These are phyloP conservation scores for Anas acuta DNA, from an alignment of 2,797 vertebrate genomes.

Conservation along the genomic window DNA sequence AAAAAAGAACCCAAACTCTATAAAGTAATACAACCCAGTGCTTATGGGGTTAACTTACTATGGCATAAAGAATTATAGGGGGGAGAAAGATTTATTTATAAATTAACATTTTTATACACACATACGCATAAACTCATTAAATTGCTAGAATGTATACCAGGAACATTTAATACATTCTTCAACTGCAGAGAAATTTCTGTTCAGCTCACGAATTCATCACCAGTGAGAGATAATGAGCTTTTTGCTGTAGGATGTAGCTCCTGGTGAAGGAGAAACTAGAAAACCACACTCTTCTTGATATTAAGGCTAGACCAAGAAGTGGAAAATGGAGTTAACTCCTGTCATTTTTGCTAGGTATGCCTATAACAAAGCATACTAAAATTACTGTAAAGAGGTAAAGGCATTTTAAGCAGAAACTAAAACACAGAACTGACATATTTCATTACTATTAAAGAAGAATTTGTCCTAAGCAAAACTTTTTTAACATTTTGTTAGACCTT, in stretches of 20 bases:
- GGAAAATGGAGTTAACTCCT: neutral
- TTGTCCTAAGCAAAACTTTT: neutral
- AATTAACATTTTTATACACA: conserved; percentile 24
- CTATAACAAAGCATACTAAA: neutral
- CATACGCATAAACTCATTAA: conserved; percentile 21
- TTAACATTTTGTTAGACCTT: neutral
- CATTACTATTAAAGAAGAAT: neutral
- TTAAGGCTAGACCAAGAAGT: neutral
- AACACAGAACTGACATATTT: neutral
- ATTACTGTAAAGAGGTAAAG: neutral
- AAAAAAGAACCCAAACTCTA: neutral
- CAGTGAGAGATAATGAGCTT: conserved; percentile 27
- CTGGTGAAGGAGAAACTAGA: neutral
- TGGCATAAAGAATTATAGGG: neutral
- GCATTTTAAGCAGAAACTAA: neutral
- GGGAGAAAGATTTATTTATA: conserved; percentile 29
- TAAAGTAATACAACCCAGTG: neutral
- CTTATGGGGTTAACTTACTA: conserved; percentile 3
- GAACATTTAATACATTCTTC: conserved; percentile 31
- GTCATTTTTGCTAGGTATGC: neutral
- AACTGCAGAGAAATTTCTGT: conserved; percentile 45
- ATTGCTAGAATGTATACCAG: conserved; percentile 7
- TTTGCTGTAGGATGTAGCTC: conserved; percentile 5
- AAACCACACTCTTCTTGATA: neutral
- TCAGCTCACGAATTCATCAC: conserved; percentile 4